Base-by-base conservation (phyloP, 1,140 invertebrate species). In the Ceratina calcarata region DNA sequence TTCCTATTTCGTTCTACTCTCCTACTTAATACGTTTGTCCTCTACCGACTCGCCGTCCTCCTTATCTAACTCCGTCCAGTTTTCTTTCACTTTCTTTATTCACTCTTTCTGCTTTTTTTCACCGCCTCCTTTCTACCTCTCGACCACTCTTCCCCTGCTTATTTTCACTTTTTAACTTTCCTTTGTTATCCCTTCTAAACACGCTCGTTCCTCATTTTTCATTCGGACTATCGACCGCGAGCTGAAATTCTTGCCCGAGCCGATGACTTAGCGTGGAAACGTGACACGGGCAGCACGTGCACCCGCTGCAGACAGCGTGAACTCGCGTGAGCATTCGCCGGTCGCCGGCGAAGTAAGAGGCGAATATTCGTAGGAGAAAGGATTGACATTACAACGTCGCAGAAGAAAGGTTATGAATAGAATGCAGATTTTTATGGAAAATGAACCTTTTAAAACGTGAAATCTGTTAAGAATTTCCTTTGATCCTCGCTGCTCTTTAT, bases 241-340 rank as follows among this genome's bases (percentile, higher is more conserved):
- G 37, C 37, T 45, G 37, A 45, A 45, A 45, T 45, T 45, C 6
- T 45, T 45, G 37, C 37, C 6, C 37, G 10, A 45, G 37, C 37
- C 37, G 37, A 45, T 45, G 37, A 45, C 37, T 45, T 45, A 45
- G 37, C 37, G 37, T 45, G 37, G 37, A 45, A 65, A 79, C 64
- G 62, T 64, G 24, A 62, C 64, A 67, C 71, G 27, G 7, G 20
- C n/a, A 62, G 20, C 66, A 76, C 57, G 65, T 57, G 65, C n/a
- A 16, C 22, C 24, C 24, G 18, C 13, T 49, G 49, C 60, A 15
- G 58, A 1, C 0, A 49, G 45, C 65, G 65, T 67, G 65, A 67
- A 67, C 69, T 22, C 32, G 27, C 32, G 65, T n/a, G 65, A 22
- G 57, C 57, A 49, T 27, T 13, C 13, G 65, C 27, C 45, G 24